Evolutionary conservation across 2,113 vertebrate genomes (phyloP), one percentile per base, ranked within the genome.

Genomic region (Sterna hirundo): DNA sequence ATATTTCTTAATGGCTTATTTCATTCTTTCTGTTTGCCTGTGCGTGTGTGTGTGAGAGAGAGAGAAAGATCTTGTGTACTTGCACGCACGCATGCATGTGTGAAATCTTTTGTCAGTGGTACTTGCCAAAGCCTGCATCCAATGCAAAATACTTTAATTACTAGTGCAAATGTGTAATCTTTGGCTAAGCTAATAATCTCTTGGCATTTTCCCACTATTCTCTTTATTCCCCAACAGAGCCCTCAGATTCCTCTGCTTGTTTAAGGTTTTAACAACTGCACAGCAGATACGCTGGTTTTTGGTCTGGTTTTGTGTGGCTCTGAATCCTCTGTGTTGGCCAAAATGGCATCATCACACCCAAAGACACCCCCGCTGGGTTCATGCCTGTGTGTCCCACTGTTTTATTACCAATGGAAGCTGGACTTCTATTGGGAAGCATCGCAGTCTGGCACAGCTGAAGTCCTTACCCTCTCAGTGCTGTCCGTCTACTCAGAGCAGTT

Each of bases 1-100:
- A 98, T 98, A 98, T 98, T 98, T 98, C 98, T 98, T 98, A 98
- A 98, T 98, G 98, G 98, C 97, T 98, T 98, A 98, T 98, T 98
- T 98, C 98, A 97, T 98, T 98, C 97, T 98, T 97, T 98, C 97
- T 97, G 90, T 98, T 96, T 94, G 96, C 97, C 94, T 97, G 40
- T 90, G 68, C 92, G 85, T 92, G 93, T 78, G 93, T 8, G 83
- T 13, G 88, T 7, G 71, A 15, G 47, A n/a, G 66, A 72, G 36
- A 58, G 23, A 76, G 85, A 88, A 64, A 77, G 70, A 79, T 74
- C 81, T 86, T 49, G 29, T 82, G 94, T 96, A 89, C 96, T 98
- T 93, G 81, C 93, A 90, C 65, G 66, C 96, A 97, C 0, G 4
- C 68, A 89, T 64, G 61, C 94, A 92, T 96, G 80, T 96, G 96